phyloP scores from a whole-genome alignment of 2,113 vertebrate genomes.

The Todiramphus saurophagus region DNA sequence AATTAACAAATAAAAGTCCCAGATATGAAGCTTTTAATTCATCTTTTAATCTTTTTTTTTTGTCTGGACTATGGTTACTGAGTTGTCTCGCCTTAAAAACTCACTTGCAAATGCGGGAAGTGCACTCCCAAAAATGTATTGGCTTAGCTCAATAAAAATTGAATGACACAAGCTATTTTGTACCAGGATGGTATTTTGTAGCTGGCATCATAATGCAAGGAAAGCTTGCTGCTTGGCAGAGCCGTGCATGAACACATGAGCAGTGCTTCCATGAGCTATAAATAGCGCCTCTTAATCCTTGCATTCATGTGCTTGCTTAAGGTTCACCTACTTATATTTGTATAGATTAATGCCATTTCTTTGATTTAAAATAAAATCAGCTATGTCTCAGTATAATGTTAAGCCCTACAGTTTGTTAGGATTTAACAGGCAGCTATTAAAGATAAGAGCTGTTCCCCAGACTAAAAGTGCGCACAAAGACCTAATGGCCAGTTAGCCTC shows the following conservation, averaged over 20 bases:
- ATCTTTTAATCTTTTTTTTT: not conserved
- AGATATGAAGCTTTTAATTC: not conserved
- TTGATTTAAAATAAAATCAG: not conserved
- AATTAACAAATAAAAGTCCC: not conserved
- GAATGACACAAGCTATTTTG: slow-evolving; percentile 39
- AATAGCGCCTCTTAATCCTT: slow-evolving; percentile 57
- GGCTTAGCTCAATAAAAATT: not conserved
- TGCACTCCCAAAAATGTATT: not conserved
- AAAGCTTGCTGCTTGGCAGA: slow-evolving; percentile 55
- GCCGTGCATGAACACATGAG: slow-evolving; percentile 36
- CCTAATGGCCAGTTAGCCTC: not conserved
- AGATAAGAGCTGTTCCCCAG: not conserved
- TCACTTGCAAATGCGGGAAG: not conserved
- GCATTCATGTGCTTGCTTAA: slow-evolving; percentile 43
- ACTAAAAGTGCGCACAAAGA: not conserved
- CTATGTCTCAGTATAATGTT: not conserved
- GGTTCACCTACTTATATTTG: slow-evolving; percentile 37
- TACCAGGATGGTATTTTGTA: slow-evolving; percentile 30
- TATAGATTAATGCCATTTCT: not conserved
- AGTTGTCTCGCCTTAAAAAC: not conserved
- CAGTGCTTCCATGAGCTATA: slow-evolving; percentile 50
- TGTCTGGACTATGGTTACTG: not conserved
- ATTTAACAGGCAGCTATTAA: not conserved
- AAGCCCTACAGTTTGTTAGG: not conserved
- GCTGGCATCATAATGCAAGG: slow-evolving; percentile 39